Evolutionary conservation across 1,140 invertebrate species (phyloP).

Genomic region (Acromyrmex charruanus): DNA sequence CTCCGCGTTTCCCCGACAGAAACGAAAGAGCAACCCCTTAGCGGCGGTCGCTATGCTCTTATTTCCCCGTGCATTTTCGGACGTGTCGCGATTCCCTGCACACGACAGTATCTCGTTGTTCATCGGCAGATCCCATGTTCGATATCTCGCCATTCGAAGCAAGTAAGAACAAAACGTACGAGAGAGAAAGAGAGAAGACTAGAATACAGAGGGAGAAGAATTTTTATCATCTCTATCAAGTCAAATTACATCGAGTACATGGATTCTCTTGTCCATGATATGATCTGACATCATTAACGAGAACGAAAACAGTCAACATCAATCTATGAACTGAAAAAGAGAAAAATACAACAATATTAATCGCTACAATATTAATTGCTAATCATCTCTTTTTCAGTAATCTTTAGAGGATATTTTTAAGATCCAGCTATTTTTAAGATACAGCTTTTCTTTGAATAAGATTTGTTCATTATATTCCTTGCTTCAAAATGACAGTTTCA

Average conservation of each 20-base stretch:
- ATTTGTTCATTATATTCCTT: too few species aligned
- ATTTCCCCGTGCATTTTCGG: slow-evolving; percentile 49
- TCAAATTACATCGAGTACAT: slow-evolving; percentile 22
- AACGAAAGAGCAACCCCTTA: slow-evolving; percentile 49
- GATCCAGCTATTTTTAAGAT: too few species aligned
- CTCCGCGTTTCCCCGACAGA: slow-evolving; percentile 24
- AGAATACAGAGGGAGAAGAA: neutral
- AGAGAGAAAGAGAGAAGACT: neutral
- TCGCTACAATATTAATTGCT: neutral
- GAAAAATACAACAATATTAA: neutral
- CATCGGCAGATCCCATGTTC: slow-evolving; percentile 39
- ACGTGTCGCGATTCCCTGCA: slow-evolving; percentile 46
- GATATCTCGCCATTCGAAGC: slow-evolving; percentile 28
- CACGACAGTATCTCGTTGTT: slow-evolving; percentile 52
- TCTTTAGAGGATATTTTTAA: too few species aligned
- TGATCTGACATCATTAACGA: neutral
- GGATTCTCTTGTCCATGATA: neutral
- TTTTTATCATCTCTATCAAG: neutral
- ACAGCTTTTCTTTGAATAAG: too few species aligned
- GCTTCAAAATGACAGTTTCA: too few species aligned
- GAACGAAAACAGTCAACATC: neutral
- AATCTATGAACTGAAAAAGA: neutral
- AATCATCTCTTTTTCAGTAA: neutral
- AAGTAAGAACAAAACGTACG: neutral
- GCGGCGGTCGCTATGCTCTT: slow-evolving; percentile 26